Conservation (phyloP, 1,140 invertebrate genomes). For the Drosophila nikananu region DNA sequence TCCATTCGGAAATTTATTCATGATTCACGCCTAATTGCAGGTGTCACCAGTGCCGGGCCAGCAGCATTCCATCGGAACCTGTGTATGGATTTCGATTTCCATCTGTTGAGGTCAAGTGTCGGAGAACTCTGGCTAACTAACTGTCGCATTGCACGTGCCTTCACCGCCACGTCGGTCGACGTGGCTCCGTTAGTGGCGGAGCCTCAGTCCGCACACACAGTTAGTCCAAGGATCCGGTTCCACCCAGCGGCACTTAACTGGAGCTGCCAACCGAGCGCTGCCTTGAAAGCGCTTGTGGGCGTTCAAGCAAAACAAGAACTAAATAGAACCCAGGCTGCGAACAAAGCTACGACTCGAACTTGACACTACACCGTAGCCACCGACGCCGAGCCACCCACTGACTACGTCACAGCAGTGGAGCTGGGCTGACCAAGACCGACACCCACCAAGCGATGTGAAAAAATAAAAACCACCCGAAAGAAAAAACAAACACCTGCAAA, state of each 20-base stretch:
- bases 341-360: slow-evolving; percentile 29
- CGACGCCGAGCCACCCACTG: slow-evolving; percentile 21
- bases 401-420: slow-evolving; percentile 37
- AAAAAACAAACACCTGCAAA: slow-evolving; percentile 43
- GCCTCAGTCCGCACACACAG: slow-evolving; percentile 3
- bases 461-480: slow-evolving; percentile 37
- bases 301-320: slow-evolving; percentile 51
- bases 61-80: slow-evolving; percentile 13
- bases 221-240: slow-evolving; percentile 53
- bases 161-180: slow-evolving; percentile 3
- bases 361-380: slow-evolving; percentile 17
- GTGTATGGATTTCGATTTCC: slow-evolving; percentile 24
- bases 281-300: slow-evolving; percentile 49
- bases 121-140: slow-evolving; percentile 31
- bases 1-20: slow-evolving; percentile 57
- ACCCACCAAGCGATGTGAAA: slow-evolving; percentile 22
- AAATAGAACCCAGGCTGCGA: slow-evolving; percentile 22
- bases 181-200: slow-evolving; percentile 1
- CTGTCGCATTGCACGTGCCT: slow-evolving; percentile 29
- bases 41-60: slow-evolving; percentile 24
- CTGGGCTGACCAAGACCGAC: slow-evolving; percentile 23
- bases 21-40: slow-evolving; percentile 64
- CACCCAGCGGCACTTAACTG: slow-evolving; percentile 45
- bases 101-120: slow-evolving; percentile 52
- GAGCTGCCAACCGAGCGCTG: slow-evolving; percentile 47